A percentile compares a stretch with the other conserved stretches of the same genome.
Conservation (phyloP, 1,140 invertebrate genomes). For the Trichonephila clavata region DNA sequence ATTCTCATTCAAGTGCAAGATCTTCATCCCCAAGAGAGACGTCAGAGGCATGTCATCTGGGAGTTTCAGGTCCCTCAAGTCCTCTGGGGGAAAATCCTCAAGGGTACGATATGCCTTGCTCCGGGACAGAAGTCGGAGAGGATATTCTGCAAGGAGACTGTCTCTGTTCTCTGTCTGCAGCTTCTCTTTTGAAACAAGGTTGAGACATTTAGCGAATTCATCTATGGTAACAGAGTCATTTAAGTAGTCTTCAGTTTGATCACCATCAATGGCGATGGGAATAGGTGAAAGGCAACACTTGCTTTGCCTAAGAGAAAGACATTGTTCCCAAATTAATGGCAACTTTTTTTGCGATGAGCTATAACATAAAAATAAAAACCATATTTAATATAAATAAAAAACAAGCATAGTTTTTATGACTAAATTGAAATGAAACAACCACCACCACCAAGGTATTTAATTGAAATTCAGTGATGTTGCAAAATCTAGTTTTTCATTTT, state of each 20-base stretch:
- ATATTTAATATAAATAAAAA: too few species aligned
- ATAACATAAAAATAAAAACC: too few species aligned
- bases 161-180: neutral
- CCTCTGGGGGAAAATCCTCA: neutral
- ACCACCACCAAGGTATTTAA: too few species aligned
- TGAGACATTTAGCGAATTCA: conserved; percentile 47
- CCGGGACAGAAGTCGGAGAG: conserved; percentile 33
- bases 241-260: conserved; percentile 43
- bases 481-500: too few species aligned
- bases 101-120: neutral
- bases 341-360: too few species aligned
- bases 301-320: neutral
- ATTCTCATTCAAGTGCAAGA: conserved; percentile 22
- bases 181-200: conserved; percentile 20
- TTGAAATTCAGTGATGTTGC: too few species aligned
- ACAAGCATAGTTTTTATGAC: too few species aligned
- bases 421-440: too few species aligned
- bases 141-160: conserved; percentile 10
- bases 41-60: conserved; percentile 56
- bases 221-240: conserved; percentile 37
- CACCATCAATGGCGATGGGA: neutral
- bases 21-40: conserved; percentile 4
- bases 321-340: too few species aligned
- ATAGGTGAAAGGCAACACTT: conserved; percentile 6
- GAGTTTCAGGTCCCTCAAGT: conserved; percentile 39